phyloP scores from a whole-genome alignment of 2,113 vertebrate genomes.

The Seriola aureovittata region DNA sequence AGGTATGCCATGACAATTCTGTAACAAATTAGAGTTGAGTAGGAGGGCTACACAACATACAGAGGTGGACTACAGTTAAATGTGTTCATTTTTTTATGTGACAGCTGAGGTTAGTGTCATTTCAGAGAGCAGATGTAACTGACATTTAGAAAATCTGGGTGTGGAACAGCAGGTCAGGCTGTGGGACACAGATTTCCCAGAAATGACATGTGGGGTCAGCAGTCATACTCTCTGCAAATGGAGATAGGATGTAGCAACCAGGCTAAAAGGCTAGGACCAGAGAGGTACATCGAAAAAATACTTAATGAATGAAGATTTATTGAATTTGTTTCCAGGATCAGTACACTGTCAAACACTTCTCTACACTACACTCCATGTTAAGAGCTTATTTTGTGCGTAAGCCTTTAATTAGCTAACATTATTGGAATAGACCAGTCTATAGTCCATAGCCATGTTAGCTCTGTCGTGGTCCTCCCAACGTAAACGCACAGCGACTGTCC shows the following conservation, averaged over 20 bases:
- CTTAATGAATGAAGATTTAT: not conserved
- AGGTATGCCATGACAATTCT: no score
- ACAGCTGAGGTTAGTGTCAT: not conserved
- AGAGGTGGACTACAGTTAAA: not conserved
- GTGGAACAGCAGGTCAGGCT: conserved; percentile 6
- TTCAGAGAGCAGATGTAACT: conserved; percentile 15
- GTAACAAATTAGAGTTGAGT: no score
- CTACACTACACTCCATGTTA: not conserved
- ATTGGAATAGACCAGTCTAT: no score
- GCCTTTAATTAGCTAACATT: no score
- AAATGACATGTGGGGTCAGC: conserved; percentile 8
- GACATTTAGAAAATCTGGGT: conserved; percentile 35
- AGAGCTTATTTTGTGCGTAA: not conserved
- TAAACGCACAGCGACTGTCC: no score
- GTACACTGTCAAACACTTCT: not conserved
- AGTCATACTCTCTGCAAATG: not conserved
- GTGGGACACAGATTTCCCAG: not conserved
- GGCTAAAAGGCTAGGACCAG: not conserved
- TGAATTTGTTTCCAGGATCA: not conserved
- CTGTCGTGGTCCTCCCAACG: no score
- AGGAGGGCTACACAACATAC: not conserved
- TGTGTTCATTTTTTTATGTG: not conserved
- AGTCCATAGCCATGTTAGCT: no score
- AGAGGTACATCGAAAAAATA: not conserved
- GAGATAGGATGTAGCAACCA: not conserved